A percentile compares a stretch with the other conserved stretches of the same genome.
Evolutionary conservation across 2,888 invertebrate species (phyloP).

Genomic region (Oscheius sp.): DNA sequence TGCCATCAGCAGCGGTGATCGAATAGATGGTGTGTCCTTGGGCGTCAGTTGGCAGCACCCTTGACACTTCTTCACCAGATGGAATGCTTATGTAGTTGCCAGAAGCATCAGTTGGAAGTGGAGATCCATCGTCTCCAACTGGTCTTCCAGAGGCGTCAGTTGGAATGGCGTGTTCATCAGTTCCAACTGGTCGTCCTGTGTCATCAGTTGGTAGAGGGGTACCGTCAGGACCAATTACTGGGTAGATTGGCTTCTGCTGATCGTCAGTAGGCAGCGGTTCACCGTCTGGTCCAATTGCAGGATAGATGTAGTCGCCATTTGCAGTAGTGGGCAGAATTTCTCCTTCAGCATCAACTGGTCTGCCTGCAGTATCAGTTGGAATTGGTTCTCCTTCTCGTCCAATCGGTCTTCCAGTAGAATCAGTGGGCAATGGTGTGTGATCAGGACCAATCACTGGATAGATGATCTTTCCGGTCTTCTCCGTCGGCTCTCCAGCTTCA

Average conservation of each 20-base stretch:
- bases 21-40: slow-evolving; percentile 35
- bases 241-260: slow-evolving; percentile 26
- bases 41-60: slow-evolving; percentile 50
- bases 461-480: slow-evolving; percentile 24
- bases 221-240: slow-evolving; percentile 44
- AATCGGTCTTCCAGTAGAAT: slow-evolving; percentile 42
- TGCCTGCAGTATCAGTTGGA: slow-evolving; percentile 34
- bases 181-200: slow-evolving; percentile 40
- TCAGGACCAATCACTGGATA: slow-evolving; percentile 42
- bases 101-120: slow-evolving; percentile 53
- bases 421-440: slow-evolving; percentile 45
- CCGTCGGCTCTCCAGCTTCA: slow-evolving; percentile 22
- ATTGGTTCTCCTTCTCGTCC: no score
- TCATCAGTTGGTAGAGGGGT: slow-evolving; percentile 45
- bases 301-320: slow-evolving; percentile 40
- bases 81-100: slow-evolving; percentile 42
- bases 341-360: slow-evolving; percentile 40
- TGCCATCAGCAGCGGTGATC: slow-evolving; percentile 48
- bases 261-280: slow-evolving; percentile 5
- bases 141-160: slow-evolving; percentile 44
- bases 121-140: slow-evolving; percentile 46
- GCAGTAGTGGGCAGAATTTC: slow-evolving; percentile 55
- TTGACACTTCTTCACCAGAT: slow-evolving; percentile 48
- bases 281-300: slow-evolving; percentile 15
- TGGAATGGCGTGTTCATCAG: slow-evolving; percentile 18